Conservation (phyloP, 2,888 invertebrate species). For the Notodonta ziczac region DNA sequence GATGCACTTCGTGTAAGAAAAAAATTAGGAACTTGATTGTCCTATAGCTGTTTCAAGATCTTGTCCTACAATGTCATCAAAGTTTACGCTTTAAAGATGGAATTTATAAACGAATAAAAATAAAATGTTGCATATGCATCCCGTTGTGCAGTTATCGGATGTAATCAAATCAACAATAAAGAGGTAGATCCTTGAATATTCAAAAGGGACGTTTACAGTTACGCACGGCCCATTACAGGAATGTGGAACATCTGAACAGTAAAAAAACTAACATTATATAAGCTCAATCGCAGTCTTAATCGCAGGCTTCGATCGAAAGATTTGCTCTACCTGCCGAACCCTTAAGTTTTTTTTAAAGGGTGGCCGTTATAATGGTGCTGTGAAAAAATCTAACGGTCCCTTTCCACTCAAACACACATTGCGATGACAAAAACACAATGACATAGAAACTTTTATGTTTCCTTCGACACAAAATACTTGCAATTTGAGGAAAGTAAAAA, state of each 20-base stretch:
- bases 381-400: conserved; percentile 79
- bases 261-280: conserved; percentile 63
- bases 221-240: conserved; percentile 51
- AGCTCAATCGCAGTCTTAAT: conserved; percentile 67
- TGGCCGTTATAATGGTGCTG: conserved; percentile 68
- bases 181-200: conserved; percentile 28
- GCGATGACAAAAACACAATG: conserved; percentile 76
- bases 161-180: conserved; percentile 37
- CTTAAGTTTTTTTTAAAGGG: conserved; percentile 75
- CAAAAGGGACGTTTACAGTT: conserved; percentile 61
- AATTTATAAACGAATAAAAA: conserved; percentile 13
- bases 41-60: too few species aligned
- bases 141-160: conserved; percentile 29
- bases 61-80: too few species aligned
- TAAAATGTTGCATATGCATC: conserved; percentile 32
- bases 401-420: conserved; percentile 76
- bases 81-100: too few species aligned
- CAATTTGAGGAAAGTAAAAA: conserved; percentile 48
- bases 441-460: conserved; percentile 74
- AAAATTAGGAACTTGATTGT: too few species aligned
- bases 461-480: conserved; percentile 63
- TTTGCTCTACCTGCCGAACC: conserved; percentile 77
- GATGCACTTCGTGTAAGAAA: too few species aligned
- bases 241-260: conserved; percentile 59
- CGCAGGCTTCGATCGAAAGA: conserved; percentile 70